A percentile compares a stretch with the other conserved stretches of the same genome.
These are phyloP conservation scores for Lepeophtheirus salmonis DNA, from an alignment of 1,140 invertebrate genomes.

Conservation along the genomic window DNA sequence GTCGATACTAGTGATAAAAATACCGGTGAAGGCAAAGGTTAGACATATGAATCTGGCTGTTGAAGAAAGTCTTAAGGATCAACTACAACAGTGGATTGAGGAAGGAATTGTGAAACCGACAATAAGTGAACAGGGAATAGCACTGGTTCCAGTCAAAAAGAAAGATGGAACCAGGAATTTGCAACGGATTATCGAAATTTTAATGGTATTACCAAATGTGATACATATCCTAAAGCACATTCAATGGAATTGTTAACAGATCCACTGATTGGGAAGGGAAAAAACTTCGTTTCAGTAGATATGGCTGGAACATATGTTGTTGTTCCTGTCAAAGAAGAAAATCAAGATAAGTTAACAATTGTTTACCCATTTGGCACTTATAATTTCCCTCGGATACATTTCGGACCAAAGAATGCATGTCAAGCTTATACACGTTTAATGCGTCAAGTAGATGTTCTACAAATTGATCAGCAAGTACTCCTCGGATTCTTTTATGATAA, in stretches of 20 bases:
- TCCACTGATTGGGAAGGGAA: background rate
- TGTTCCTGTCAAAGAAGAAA: background rate
- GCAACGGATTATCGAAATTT: background rate
- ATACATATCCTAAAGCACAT: background rate
- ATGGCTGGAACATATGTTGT: background rate
- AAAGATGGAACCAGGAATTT: background rate
- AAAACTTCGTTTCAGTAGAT: background rate
- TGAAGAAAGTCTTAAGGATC: background rate
- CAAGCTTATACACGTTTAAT: no score
- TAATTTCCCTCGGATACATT: background rate
- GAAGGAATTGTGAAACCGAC: background rate
- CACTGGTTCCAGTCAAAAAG: background rate
- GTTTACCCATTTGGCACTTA: background rate
- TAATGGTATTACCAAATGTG: background rate
- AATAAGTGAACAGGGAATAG: background rate
- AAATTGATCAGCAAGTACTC: background rate
- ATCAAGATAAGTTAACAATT: background rate
- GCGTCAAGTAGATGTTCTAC: background rate
- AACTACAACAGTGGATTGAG: background rate
- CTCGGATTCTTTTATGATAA: background rate
- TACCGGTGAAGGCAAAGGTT: background rate
- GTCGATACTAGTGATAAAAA: background rate
- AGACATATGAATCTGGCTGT: background rate
- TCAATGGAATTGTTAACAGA: background rate
- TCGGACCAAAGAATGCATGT: background rate